Evolutionary conservation across 2,888 invertebrate genomes (phyloP).

Genomic region (Metalampra italica): DNA sequence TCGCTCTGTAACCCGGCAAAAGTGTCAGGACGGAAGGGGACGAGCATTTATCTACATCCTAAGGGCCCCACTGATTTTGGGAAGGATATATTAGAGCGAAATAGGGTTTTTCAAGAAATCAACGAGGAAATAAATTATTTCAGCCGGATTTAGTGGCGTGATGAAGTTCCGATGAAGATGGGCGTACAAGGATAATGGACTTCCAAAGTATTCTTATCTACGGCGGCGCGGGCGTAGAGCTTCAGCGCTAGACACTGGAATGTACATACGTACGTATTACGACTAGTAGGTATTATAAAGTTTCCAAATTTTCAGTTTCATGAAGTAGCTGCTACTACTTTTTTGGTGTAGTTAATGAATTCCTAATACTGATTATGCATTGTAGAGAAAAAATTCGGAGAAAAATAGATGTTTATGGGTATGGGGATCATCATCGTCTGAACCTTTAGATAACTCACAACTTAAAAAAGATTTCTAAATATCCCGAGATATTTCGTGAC

Average conservation of each 20-base stretch:
- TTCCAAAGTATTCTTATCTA: conserved; percentile 15
- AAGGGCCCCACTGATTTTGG: conserved; percentile 67
- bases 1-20: conserved; percentile 63
- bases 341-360: too few relatives aligned
- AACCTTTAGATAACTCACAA: too few relatives aligned
- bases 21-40: conserved; percentile 66
- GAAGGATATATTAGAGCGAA: conserved; percentile 55
- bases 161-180: conserved; percentile 30
- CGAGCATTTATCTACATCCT: conserved; percentile 73
- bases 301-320: neutral
- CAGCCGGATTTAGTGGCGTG: conserved; percentile 31
- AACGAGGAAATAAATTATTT: conserved; percentile 59
- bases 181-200: conserved; percentile 18
- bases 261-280: neutral
- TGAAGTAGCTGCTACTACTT: too few relatives aligned
- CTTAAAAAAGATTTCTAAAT: too few relatives aligned
- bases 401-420: too few relatives aligned
- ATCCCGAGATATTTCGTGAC: too few relatives aligned
- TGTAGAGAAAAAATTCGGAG: too few relatives aligned
- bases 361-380: too few relatives aligned
- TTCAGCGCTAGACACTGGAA: too few relatives aligned
- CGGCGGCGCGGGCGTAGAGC: too few relatives aligned
- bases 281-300: neutral
- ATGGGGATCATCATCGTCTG: too few relatives aligned
- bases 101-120: conserved; percentile 61